Base-by-base conservation (phyloP, 2,113 vertebrate species). In the Pyxicephalus adspersus region DNA sequence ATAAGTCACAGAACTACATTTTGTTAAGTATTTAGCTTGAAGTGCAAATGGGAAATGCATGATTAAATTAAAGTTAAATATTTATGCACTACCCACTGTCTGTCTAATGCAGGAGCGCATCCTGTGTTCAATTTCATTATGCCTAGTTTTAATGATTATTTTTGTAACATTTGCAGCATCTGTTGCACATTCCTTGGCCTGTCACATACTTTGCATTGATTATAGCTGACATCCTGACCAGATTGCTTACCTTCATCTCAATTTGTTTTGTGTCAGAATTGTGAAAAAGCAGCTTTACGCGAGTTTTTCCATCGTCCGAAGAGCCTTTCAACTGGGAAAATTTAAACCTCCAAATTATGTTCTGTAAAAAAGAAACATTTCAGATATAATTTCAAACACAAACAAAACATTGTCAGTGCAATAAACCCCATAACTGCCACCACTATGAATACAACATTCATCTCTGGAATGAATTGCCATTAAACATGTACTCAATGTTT, bases 261-360 rank as follows among this genome's bases (percentile, higher is more conserved):
- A 97, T 97, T 89, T 98, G 96, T 83, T 94, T 95, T 88, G 91
- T 96, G 84, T 96, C 96, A 25, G 89, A 84, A 80, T 96, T 95
- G 90, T 95, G 95, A 92, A 97, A 97, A 74, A 96, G 93, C 3
- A 98, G 92, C 85, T 96, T 98, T 19, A 97, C 94, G 83, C 91
- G 93, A 73, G 94, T 94, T 89, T 97, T 97, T 2, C 96, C 95
- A 16, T 98, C 96, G 26, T 98, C 97, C 45, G 97, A 98, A 61
- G 97, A 98, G 38, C 97, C 97, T 90, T 97, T 98, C 52, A 98
- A 94, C 79, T 97, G 97, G 84, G 96, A 98, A 86, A 98, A 98
- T 83, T 96, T 98, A 86, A 96, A 98, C 78, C 89, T 92, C 97
- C 96, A 98, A 80, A 97, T 88, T 7, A 94, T 83, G 0, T 89